Percentiles rank a stretch among this genome's conserved stretches.
These are phyloP conservation scores for Cisticola juncidis DNA, from an alignment of 2,113 vertebrate genomes.

Conservation along the genomic window DNA sequence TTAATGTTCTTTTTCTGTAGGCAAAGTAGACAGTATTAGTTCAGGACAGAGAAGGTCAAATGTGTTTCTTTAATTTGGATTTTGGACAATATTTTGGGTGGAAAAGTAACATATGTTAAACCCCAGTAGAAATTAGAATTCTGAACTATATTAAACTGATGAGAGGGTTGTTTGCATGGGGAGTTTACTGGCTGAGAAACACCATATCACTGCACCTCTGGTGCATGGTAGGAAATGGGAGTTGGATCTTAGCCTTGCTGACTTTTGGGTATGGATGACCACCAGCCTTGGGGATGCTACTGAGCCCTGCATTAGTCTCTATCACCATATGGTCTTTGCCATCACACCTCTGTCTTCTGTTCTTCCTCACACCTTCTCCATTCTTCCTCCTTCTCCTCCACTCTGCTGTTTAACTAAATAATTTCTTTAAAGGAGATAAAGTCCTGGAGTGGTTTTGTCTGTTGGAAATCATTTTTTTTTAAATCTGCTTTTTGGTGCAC, in stretches of 20 bases:
- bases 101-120: neutral
- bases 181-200: neutral
- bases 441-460: neutral
- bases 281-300: neutral
- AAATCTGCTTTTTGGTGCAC: neutral
- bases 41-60: neutral
- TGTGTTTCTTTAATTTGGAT: neutral
- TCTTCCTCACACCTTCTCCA: neutral
- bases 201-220: neutral
- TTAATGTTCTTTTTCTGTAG: neutral
- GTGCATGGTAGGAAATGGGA: neutral
- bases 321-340: neutral
- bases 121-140: neutral
- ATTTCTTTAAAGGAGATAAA: neutral
- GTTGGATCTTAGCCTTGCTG: neutral
- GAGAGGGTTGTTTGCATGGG: neutral
- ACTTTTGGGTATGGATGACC: neutral
- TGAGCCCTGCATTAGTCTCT: neutral
- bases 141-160: neutral
- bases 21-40: neutral
- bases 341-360: neutral
- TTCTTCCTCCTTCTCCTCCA: neutral
- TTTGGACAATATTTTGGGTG: neutral
- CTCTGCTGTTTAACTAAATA: neutral
- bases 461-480: neutral